Conservation (phyloP, 1,140 invertebrate genomes). For the Drosophila takahashii region DNA sequence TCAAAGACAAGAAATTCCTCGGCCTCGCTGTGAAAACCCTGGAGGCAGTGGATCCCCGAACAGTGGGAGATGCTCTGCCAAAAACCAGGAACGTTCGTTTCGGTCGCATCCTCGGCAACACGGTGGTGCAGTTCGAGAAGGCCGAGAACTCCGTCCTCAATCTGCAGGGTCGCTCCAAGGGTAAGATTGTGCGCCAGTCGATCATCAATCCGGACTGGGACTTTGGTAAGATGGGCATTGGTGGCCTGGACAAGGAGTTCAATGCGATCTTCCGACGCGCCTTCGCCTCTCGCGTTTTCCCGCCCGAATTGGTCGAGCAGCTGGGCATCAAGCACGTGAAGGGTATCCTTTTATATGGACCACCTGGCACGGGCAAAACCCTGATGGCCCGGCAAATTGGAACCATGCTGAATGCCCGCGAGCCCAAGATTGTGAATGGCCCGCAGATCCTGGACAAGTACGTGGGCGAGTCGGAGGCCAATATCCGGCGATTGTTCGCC, state of each 20-base stretch:
- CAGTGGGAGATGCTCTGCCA: constrained; percentile 90
- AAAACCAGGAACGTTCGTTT: constrained; percentile 90
- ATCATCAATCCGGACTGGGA: constrained; percentile 99
- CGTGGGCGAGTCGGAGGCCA: constrained; percentile 99
- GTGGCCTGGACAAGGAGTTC: constrained; percentile 98
- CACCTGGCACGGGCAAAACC: constrained; percentile 99
- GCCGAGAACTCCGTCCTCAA: constrained; percentile 94
- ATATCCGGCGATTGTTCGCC: constrained; percentile 97
- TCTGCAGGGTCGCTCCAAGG: constrained; percentile 93
- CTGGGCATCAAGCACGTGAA: constrained; percentile 99
- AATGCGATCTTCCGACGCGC: constrained; percentile 98
- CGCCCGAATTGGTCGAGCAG: constrained; percentile 98
- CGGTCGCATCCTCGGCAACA: constrained; percentile 93
- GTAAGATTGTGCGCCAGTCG: constrained; percentile 91
- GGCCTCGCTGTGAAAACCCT: constrained; percentile 94
- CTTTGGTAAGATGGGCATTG: constrained; percentile 99
- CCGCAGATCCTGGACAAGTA: constrained; percentile 99
- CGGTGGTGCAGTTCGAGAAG: constrained; percentile 96
- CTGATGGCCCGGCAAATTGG: constrained; percentile 99
- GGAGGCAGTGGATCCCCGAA: constrained; percentile 93
- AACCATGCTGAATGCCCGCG: constrained; percentile 99
- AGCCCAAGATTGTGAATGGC: constrained; percentile 99
- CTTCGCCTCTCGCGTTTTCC: constrained; percentile 99
- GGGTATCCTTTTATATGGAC: constrained; percentile 98
- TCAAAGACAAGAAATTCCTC: constrained; percentile 95